Evolutionary conservation across 2,113 vertebrate species (phyloP), one percentile per base, ranked within the genome.

Genomic region (Dryoscopus gambensis): DNA sequence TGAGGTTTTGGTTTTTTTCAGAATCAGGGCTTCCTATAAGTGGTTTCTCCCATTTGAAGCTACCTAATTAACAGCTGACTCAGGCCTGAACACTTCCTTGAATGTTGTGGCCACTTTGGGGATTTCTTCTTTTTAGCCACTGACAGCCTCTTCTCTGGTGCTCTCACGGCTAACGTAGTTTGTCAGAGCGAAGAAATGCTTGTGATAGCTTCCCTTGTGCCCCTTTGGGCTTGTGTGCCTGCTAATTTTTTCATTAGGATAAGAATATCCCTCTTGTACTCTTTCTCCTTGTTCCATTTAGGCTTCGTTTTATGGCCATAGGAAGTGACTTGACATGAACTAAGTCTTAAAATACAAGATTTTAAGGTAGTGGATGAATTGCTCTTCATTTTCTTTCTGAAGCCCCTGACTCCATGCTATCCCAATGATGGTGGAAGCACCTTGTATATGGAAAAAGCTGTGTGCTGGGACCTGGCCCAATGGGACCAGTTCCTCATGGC

Each of bases 101-200:
- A 90, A 95, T 79, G 37, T 60, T 94, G 71, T 81, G 90, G 71
- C 64, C 13, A 17, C 69, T 91, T 56, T 5, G 83, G 70, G 69
- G 78, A 76, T 89, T 97, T 94, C 92, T 87, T 56, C 44, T 62
- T 90, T 78, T 65, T 69, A 91, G 91, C 94, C 93, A 82, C 77
- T 68, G 69, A 19, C 46, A 59, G 65, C 17, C 10, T 53, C 25
- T 65, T 55, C 70, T 74, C 59, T 57, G 37, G 27, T 65, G 49
- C 18, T 84, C 28, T 91, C 63, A 89, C 37, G 79, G 49, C 63
- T 87, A 56, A 84, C 70, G 27, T 69, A 84, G 55, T 74, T 87
- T 0, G 3, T 78, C 64, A 92, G 47, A 59, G 52, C 60, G 93
- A 87, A 95, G 64, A 78, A 92, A 95, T 95, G 83, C 37, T 92